phyloP scores from a whole-genome alignment of 2,888 invertebrate genomes.

The Caenorhabditis auriculariae region DNA sequence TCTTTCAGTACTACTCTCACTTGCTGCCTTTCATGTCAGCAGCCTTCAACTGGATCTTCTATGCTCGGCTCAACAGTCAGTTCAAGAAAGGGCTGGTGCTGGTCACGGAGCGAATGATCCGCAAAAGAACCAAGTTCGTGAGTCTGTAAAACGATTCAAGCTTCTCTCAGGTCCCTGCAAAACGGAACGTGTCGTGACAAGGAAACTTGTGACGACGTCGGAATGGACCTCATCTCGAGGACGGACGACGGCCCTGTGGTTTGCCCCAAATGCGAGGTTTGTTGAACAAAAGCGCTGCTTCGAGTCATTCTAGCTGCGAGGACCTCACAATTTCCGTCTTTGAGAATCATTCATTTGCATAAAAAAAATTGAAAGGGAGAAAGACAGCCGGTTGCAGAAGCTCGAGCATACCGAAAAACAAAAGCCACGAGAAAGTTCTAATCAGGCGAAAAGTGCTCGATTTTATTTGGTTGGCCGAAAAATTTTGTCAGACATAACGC shows the following conservation, averaged over 20 bases:
- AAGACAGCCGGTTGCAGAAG: too few relatives aligned
- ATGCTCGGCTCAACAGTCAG: slow-evolving; percentile 49
- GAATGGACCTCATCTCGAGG: slow-evolving; percentile 18
- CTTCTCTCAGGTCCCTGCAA: background rate
- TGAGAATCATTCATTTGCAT: too few relatives aligned
- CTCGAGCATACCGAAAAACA: too few relatives aligned
- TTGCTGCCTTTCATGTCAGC: slow-evolving; percentile 43
- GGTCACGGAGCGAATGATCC: slow-evolving; percentile 44
- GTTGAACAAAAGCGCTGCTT: too few relatives aligned
- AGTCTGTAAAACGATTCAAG: too few relatives aligned
- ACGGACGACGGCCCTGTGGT: slow-evolving; percentile 34
- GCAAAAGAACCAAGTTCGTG: slow-evolving; percentile 46
- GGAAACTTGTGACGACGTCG: slow-evolving; percentile 24
- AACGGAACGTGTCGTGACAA: slow-evolving; percentile 7
- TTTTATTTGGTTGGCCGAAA: too few relatives aligned
- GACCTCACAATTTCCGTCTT: too few relatives aligned
- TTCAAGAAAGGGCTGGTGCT: slow-evolving; percentile 50
- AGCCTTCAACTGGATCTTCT: slow-evolving; percentile 51
- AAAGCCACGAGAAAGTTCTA: too few relatives aligned
- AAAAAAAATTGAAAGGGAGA: too few relatives aligned
- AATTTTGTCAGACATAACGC: too few relatives aligned
- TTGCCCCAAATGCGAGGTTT: slow-evolving; percentile 48
- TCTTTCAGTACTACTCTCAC: slow-evolving; percentile 40
- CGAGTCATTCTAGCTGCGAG: too few relatives aligned
- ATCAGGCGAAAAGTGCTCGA: too few relatives aligned